Evolutionary conservation across 2,797 vertebrate genomes (phyloP), one percentile per base, ranked within the genome.

Genomic region (Agapornis canus): DNA sequence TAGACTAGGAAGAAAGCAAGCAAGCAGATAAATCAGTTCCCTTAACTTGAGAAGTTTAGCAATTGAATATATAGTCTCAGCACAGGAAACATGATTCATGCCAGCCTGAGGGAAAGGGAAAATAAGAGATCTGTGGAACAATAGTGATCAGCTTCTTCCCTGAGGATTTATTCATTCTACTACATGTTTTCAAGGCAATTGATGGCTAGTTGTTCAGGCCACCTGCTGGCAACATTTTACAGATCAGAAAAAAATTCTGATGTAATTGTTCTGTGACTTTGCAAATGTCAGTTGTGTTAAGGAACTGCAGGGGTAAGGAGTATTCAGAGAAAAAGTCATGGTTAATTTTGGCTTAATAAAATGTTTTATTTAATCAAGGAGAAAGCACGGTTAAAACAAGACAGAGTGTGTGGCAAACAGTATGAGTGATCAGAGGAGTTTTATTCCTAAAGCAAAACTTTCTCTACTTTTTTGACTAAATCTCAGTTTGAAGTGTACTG

Each of bases 211-310:
- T 85, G 35, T 61, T 89, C 77, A 43, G 76, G 57, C 19, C 60
- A 84, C 8, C 35, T 84, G 59, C 40, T 59, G 9, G 40, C n/a
- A 91, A 47, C 27, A 60, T 93, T 91, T 87, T 68, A 77, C 26
- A 87, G 25, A 13, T 83, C 49, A 78, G 63, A 68, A 77, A 87
- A 93, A 73, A 35, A 2, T 29, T 75, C 39, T 37, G 9, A 35
- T 65, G 12, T 54, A 86, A 94, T 87, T 95, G 82, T 78, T 93
- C 43, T 91, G 45, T 92, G 86, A 95, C 52, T 90, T 91, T 79
- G 56, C 27, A 91, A 95, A 92, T 71, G 43, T 37, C 77, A 66
- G 60, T 71, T 72, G 49, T 82, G 81, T 97, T 97, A 97, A 96
- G 64, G 21, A 91, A 69, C 37, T 78, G 18, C 31, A 72, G 70